Evolutionary conservation across 2,888 invertebrate species (phyloP).

Genomic region (Cancer borealis): DNA sequence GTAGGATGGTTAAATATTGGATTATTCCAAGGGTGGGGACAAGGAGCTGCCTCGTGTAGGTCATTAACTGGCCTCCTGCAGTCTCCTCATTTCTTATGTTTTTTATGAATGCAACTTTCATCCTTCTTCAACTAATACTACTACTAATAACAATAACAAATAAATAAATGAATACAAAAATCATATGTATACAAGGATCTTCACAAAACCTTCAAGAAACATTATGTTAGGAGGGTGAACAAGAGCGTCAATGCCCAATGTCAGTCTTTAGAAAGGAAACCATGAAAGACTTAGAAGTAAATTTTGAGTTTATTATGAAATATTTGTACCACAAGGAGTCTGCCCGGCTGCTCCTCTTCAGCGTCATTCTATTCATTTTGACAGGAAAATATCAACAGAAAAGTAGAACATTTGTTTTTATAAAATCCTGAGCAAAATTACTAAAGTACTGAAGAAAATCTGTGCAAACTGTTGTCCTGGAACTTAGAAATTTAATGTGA

Average conservation of each 20-base stretch:
- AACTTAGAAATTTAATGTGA: not conserved
- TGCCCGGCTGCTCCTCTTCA: not conserved
- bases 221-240: not conserved
- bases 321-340: constrained; percentile 9
- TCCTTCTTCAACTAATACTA: not conserved
- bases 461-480: not conserved
- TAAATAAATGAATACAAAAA: not conserved
- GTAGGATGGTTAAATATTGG: too few species aligned
- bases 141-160: not conserved
- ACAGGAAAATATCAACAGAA: not conserved
- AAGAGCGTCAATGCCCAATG: not conserved
- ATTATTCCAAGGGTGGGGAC: too few species aligned
- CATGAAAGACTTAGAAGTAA: not conserved
- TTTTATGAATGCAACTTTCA: too few species aligned
- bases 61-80: too few species aligned
- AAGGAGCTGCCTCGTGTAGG: too few species aligned
- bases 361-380: not conserved
- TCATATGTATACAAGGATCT: not conserved
- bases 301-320: constrained; percentile 31
- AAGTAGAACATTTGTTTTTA: not conserved
- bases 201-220: not conserved
- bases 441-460: not conserved
- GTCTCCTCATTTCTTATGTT: too few species aligned
- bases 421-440: not conserved
- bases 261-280: not conserved